Conservation (phyloP, 2,888 invertebrate genomes). For the Dendrolimus houi region DNA sequence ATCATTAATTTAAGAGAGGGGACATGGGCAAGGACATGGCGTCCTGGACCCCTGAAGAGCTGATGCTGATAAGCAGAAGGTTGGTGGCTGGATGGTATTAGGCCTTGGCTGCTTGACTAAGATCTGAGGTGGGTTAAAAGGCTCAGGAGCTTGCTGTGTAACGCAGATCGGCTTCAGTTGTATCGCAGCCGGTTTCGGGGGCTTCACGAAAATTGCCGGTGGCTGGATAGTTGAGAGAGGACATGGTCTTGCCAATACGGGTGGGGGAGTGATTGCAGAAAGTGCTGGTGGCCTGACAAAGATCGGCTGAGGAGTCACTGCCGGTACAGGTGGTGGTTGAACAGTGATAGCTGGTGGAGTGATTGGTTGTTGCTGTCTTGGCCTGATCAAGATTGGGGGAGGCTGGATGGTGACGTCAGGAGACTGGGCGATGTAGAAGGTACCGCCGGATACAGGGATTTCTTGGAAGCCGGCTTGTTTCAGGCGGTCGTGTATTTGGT, state of each 20-base stretch:
- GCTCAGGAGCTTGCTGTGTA: slow-evolving; percentile 28
- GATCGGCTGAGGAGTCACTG: slow-evolving; percentile 36
- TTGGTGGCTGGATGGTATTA: slow-evolving; percentile 31
- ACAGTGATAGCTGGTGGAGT: slow-evolving; percentile 32
- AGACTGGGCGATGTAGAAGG: slow-evolving; percentile 35
- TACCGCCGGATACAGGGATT: slow-evolving; percentile 44
- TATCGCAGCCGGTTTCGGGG: slow-evolving; percentile 29
- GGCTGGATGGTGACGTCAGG: slow-evolving; percentile 53
- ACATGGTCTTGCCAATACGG: slow-evolving; percentile 39
- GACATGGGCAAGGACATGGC: no score
- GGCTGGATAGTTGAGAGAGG: slow-evolving; percentile 31
- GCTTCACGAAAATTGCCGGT: slow-evolving; percentile 34
- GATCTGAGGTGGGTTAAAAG: slow-evolving; percentile 35
- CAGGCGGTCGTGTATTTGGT: slow-evolving; percentile 24
- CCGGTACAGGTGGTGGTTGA: slow-evolving; percentile 27
- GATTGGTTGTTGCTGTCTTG: slow-evolving; percentile 29
- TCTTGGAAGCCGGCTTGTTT: slow-evolving; percentile 37
- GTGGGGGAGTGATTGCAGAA: slow-evolving; percentile 32
- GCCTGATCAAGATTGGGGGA: slow-evolving; percentile 45
- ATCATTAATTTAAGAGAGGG: no score
- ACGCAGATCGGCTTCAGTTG: slow-evolving; percentile 37
- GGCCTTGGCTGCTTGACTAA: slow-evolving; percentile 33
- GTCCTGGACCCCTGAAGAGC: slow-evolving; percentile 8
- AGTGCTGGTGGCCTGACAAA: slow-evolving; percentile 29
- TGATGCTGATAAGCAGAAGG: slow-evolving; percentile 22